Evolutionary conservation across 2,888 invertebrate species (phyloP).

Genomic region (Metopia argyrocephala): DNA sequence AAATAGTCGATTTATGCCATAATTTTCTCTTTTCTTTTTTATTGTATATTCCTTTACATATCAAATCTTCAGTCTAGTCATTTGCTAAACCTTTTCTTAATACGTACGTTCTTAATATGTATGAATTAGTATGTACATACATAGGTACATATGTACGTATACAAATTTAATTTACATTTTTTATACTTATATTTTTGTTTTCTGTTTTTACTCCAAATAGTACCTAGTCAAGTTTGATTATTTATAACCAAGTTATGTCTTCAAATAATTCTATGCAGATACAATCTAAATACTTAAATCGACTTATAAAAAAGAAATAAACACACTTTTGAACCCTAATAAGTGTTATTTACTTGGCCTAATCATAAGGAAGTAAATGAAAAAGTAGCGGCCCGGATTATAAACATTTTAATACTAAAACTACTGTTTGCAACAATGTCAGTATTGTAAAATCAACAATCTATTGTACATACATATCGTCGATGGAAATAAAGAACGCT

Average conservation of each 20-base stretch:
- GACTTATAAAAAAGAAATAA: too few species aligned
- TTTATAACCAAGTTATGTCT: constrained; percentile 77
- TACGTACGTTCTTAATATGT: too few species aligned
- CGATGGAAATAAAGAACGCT: too few species aligned
- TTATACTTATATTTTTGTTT: not conserved
- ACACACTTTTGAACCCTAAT: not conserved
- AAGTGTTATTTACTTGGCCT: not conserved
- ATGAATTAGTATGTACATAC: too few species aligned
- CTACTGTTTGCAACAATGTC: too few species aligned
- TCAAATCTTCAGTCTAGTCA: not conserved
- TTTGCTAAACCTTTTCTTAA: not conserved
- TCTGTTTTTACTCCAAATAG: not conserved
- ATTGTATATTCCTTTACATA: not conserved
- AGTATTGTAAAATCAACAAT: too few species aligned
- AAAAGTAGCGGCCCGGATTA: too few species aligned
- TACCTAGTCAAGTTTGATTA: constrained; percentile 76
- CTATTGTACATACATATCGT: too few species aligned
- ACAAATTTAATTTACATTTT: too few species aligned
- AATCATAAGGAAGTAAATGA: not conserved
- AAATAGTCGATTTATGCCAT: not conserved
- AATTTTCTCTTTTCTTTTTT: not conserved
- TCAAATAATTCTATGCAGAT: constrained; percentile 76
- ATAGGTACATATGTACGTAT: too few species aligned
- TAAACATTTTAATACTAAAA: too few species aligned
- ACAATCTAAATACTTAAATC: not conserved